Evolutionary conservation across 2,888 invertebrate species (phyloP).

Genomic region (Onchidella celtica): DNA sequence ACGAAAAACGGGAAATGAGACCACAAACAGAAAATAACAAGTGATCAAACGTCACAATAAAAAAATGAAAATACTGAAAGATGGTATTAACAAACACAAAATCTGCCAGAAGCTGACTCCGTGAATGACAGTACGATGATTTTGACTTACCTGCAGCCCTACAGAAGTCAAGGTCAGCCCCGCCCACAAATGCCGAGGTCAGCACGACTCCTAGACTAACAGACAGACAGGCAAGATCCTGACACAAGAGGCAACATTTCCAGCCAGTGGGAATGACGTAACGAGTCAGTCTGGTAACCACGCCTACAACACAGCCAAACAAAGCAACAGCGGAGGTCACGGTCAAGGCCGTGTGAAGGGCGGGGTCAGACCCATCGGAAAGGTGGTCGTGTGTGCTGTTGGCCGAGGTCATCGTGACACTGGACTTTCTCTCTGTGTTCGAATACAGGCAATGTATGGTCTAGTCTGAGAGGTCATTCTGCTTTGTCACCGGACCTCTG

Average conservation of each 20-base stretch:
- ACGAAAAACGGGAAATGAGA: too few species aligned
- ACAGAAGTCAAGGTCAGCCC: neutral
- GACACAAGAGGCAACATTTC: conserved; percentile 65
- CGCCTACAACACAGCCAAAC: conserved; percentile 15
- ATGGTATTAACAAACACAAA: neutral
- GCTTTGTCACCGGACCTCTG: too few species aligned
- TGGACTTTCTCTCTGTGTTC: too few species aligned
- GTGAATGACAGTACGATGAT: neutral
- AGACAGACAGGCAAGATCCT: conserved; percentile 57
- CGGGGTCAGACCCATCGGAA: conserved; percentile 2
- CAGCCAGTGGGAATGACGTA: conserved; percentile 68
- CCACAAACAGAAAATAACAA: too few species aligned
- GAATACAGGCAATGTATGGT: too few species aligned
- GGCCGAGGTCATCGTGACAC: neutral
- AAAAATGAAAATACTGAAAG: too few species aligned
- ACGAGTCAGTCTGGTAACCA: conserved; percentile 10
- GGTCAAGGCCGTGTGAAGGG: conserved; percentile 20
- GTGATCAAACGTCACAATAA: too few species aligned
- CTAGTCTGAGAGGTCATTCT: too few species aligned
- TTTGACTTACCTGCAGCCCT: conserved; percentile 35
- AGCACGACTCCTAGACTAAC: conserved; percentile 27
- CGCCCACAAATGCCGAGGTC: conserved; percentile 5
- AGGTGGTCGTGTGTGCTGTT: neutral
- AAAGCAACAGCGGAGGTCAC: conserved; percentile 18
- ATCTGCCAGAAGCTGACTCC: neutral